Percentiles rank a stretch among this genome's conserved stretches.
Evolutionary conservation across 37 sponge, comb jelly and placozoan species (phyloP).

Genomic region (Spongilla lacustris): DNA sequence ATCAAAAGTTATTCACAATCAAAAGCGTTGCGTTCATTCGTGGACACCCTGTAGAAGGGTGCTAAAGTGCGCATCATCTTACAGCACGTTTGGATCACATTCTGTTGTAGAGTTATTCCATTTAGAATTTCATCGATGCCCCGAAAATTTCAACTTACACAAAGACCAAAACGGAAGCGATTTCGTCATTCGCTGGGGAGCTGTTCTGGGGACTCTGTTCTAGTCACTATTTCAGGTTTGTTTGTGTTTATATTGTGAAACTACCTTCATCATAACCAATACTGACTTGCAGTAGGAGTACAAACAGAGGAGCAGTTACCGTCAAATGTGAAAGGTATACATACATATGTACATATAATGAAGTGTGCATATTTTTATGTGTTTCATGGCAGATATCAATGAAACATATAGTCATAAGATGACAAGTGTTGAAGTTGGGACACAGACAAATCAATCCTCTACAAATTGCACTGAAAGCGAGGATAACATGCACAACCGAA

Average conservation of each 20-base stretch:
- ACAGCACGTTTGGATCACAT: too few relatives aligned
- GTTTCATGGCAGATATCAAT: neutral
- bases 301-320: conserved; percentile 1
- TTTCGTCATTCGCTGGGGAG: neutral
- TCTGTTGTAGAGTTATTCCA: too few relatives aligned
- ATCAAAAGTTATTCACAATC: too few relatives aligned
- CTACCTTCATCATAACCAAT: neutral
- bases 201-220: neutral
- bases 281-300: neutral
- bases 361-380: neutral
- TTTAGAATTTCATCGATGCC: neutral
- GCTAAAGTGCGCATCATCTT: too few relatives aligned
- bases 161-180: neutral
- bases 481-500: neutral
- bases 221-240: neutral
- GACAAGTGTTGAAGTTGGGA: neutral
- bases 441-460: neutral
- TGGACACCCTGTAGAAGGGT: too few relatives aligned
- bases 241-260: neutral
- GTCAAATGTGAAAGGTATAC: neutral
- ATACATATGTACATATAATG: too few relatives aligned
- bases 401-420: neutral
- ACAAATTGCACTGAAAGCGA: neutral
- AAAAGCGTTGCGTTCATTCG: too few relatives aligned
- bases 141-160: neutral